Evolutionary conservation across 2,113 vertebrate genomes (phyloP).

Genomic region (Shinisaurus crocodilurus): DNA sequence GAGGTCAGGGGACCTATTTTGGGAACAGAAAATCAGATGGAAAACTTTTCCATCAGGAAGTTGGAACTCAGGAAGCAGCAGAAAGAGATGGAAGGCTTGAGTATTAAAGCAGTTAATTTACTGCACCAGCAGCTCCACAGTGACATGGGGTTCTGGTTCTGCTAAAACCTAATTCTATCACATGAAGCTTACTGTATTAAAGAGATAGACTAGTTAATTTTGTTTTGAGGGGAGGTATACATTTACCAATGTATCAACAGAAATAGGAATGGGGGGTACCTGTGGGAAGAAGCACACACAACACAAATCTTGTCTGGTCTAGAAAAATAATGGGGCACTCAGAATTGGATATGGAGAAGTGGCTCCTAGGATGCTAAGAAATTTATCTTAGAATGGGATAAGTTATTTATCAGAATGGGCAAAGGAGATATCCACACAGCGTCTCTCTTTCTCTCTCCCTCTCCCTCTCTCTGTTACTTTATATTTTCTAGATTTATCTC

Average conservation of each 20-base stretch:
- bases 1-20: background rate
- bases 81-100: background rate
- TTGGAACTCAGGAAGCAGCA: background rate
- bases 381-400: background rate
- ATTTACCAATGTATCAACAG: background rate
- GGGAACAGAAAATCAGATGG: background rate
- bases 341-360: background rate
- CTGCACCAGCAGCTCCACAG: background rate
- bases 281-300: too few species aligned
- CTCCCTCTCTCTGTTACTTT: too few species aligned
- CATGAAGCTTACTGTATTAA: background rate
- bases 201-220: background rate
- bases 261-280: background rate
- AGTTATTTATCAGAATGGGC: background rate
- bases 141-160: background rate
- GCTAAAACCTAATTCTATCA: conserved; percentile 6
- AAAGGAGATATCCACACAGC: background rate
- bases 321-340: background rate
- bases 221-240: background rate
- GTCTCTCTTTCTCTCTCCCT: too few species aligned
- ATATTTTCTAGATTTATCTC: too few species aligned
- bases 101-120: conserved; percentile 26
- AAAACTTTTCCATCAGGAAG: too few species aligned
- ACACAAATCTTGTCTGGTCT: background rate
- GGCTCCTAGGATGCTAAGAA: background rate